Base-by-base conservation (phyloP, 2,888 invertebrate genomes). In the Aproaerema taeniolella region DNA sequence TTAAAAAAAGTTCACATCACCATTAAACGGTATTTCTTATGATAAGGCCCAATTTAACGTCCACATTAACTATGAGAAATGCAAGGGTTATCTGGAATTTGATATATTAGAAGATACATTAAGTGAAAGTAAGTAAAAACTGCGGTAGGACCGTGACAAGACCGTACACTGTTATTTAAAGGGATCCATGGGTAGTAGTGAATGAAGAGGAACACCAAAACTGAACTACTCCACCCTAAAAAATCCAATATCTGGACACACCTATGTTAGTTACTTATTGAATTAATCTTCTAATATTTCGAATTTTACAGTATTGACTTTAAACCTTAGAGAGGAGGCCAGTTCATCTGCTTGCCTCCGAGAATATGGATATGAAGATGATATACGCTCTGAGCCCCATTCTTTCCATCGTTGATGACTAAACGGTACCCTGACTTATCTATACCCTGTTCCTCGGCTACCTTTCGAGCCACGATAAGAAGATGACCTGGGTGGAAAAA, bases 251-350 rank as follows among this genome's bases (percentile, higher is more conserved):
- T 9, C 26, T 9, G n/a, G 26, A 9, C 5, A 26, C 5, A 4
- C 5, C 20, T 20, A 6, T 20, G 7, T 20, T 20, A 20, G 4
- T 20, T 20, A n/a, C n/a, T n/a, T n/a, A n/a, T n/a, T n/a, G n/a
- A n/a, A n/a, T n/a, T n/a, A n/a, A n/a, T n/a, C n/a, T n/a, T n/a
- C n/a, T 20, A n/a, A n/a, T n/a, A n/a, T 28, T 28, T 7, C 28
- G 28, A 7, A 28, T 7, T 28, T 28, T n/a, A 10, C 11, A 12
- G 29, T 26, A 35, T 11, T 31, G 20, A 34, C 7, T 42, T 42
- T n/a, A n/a, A 97, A 49, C 97, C 97, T n/a, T n/a, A n/a, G n/a
- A n/a, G n/a, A 29, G 98, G 98, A 9, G 98, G 98, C 98, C 98
- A 99, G 17, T 90, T 82, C 89, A 99, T 85, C 85, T 98, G 98